A percentile compares a stretch with the other conserved stretches of the same genome.
These are phyloP conservation scores for Ochlodes sylvanus DNA, from an alignment of 2,888 invertebrate genomes.

Conservation along the genomic window DNA sequence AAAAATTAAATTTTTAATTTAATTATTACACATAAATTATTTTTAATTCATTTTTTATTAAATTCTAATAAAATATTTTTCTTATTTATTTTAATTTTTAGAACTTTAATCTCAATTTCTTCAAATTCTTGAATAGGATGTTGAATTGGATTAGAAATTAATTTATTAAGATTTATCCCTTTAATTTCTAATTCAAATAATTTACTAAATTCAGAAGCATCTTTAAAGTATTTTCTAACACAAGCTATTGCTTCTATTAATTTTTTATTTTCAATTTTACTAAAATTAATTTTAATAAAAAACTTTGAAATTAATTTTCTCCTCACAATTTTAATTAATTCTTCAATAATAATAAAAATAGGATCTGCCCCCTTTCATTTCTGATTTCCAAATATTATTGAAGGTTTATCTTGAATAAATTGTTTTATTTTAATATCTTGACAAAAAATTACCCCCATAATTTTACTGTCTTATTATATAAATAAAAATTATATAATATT, in stretches of 20 bases:
- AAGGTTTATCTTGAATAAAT: constrained; percentile 85
- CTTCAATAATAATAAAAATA: constrained; percentile 82
- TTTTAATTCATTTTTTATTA: constrained; percentile 78
- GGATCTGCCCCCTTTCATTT: constrained; percentile 85
- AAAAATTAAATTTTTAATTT: constrained; percentile 49
- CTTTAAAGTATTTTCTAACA: constrained; percentile 85
- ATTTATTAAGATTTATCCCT: constrained; percentile 86
- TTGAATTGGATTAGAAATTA: constrained; percentile 88
- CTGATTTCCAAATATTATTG: constrained; percentile 86
- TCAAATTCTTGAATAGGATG: constrained; percentile 72
- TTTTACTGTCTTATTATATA: constrained; percentile 78
- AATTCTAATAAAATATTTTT: constrained; percentile 82
- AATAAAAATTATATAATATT: constrained; percentile 70
- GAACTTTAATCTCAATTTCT: constrained; percentile 70
- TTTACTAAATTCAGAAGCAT: constrained; percentile 79
- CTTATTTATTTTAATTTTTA: constrained; percentile 80
- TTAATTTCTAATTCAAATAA: constrained; percentile 80
- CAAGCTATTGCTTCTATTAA: constrained; percentile 85
- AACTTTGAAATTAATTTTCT: constrained; percentile 61
- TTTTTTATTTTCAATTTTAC: constrained; percentile 78
- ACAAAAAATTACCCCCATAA: constrained; percentile 87
- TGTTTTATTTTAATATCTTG: constrained; percentile 84
- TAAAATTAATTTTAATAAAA: constrained; percentile 66
- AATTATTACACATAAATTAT: constrained; percentile 67
- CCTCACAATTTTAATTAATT: constrained; percentile 64